Conservation (phyloP, 2,888 invertebrate genomes). For the Coecobrya sp. region DNA sequence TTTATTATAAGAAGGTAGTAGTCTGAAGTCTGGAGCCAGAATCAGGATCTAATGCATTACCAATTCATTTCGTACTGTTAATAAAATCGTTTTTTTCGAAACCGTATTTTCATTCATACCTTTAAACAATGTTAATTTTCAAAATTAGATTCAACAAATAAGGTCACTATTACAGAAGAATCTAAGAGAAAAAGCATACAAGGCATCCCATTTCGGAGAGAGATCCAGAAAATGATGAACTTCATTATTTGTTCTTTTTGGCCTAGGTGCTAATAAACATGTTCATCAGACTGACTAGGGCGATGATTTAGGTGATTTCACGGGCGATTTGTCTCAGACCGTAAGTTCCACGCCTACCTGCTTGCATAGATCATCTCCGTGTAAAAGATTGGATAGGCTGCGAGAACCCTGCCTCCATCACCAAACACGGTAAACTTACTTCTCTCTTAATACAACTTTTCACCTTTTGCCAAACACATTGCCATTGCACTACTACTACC, state of each 20-base stretch:
- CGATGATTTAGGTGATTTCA: conserved; percentile 86
- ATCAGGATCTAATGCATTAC: background rate
- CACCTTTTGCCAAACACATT: conserved; percentile 58
- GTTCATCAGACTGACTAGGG: conserved; percentile 85
- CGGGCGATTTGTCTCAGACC: conserved; percentile 85
- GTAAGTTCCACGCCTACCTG: conserved; percentile 84
- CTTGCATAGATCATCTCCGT: conserved; percentile 74
- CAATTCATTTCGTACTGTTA: conserved; percentile 24
- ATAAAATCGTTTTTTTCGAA: conserved; percentile 8
- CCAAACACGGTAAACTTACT: conserved; percentile 78
- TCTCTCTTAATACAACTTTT: conserved; percentile 29
- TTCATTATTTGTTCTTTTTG: conserved; percentile 75
- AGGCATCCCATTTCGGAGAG: background rate
- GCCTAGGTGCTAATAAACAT: conserved; percentile 86
- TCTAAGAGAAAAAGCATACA: background rate
- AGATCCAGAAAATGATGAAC: conserved; percentile 35
- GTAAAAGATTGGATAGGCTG: conserved; percentile 74
- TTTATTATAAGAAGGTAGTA: background rate
- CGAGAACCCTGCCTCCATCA: conserved; percentile 82
- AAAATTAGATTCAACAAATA: conserved; percentile 58
- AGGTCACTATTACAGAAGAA: conserved; percentile 58
- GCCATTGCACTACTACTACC: conserved; percentile 2
- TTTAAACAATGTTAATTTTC: conserved; percentile 35
- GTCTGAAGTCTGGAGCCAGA: conserved; percentile 36
- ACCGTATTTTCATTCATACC: conserved; percentile 47